Evolutionary conservation across 2,888 invertebrate species (phyloP).

Genomic region (Platycheirus albimanus): DNA sequence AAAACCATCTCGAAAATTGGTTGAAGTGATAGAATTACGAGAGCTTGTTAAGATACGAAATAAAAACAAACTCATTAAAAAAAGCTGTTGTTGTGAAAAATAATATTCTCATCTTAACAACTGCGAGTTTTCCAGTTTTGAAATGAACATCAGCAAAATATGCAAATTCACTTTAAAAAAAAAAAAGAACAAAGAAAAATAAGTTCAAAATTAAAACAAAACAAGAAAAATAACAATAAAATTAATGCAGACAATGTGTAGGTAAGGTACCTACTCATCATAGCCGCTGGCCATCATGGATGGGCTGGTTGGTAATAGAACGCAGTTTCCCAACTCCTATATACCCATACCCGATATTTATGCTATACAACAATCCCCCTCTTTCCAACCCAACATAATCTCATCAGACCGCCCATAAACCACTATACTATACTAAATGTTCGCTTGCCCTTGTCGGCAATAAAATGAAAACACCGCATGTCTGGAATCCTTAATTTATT

Average conservation of each 20-base stretch:
- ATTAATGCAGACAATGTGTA: conserved; percentile 37
- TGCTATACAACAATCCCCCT: conserved; percentile 13
- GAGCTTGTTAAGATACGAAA: no score
- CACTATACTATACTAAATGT: conserved; percentile 58
- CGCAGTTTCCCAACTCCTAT: conserved; percentile 14
- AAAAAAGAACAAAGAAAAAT: not conserved
- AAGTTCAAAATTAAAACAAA: conserved; percentile 32
- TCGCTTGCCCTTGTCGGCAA: conserved; percentile 72
- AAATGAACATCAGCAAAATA: conserved; percentile 12
- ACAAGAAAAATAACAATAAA: conserved; percentile 43
- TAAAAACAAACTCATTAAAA: no score
- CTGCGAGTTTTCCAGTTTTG: not conserved
- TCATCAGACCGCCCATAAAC: conserved; percentile 74
- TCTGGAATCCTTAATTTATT: conserved; percentile 75
- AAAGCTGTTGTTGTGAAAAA: not conserved
- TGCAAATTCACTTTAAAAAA: conserved; percentile 11
- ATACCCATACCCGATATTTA: not conserved
- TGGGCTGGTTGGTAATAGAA: conserved; percentile 10
- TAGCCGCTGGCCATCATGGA: conserved; percentile 12
- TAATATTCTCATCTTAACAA: not conserved
- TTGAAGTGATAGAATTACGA: no score
- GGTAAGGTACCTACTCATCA: conserved; percentile 6
- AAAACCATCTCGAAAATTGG: no score
- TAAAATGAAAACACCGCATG: conserved; percentile 75
- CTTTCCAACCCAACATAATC: conserved; percentile 57